These are phyloP conservation scores for Struthidea cinerea DNA, from an alignment of 2,113 vertebrate genomes.

Conservation along the genomic window DNA sequence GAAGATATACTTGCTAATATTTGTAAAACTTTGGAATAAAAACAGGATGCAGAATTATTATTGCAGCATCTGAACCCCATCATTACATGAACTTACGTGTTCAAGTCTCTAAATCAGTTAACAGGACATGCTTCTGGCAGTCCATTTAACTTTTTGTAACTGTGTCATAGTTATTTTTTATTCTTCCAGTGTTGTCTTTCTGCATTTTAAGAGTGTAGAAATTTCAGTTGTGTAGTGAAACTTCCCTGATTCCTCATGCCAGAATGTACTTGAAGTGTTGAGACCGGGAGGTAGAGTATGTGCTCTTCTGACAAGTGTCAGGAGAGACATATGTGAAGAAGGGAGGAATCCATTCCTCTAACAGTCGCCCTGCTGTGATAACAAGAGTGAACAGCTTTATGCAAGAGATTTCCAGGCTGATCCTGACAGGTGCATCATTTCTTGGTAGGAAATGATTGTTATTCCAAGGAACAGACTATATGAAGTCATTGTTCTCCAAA, in stretches of 20 bases:
- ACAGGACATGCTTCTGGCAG: not conserved
- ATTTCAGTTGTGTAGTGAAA: not conserved
- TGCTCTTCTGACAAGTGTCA: constrained; percentile 21
- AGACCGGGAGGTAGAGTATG: not conserved
- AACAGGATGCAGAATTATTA: not conserved
- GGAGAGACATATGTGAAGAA: not conserved
- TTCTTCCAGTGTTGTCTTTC: not conserved
- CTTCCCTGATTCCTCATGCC: not conserved
- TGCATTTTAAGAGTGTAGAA: not conserved
- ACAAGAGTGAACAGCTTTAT: constrained; percentile 41
- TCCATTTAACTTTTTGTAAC: not conserved
- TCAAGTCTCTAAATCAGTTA: not conserved
- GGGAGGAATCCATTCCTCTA: not conserved
- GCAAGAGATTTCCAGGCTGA: constrained; percentile 10
- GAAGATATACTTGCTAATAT: not conserved
- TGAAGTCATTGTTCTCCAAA: not conserved
- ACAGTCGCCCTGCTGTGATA: constrained; percentile 43
- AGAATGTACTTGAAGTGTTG: not conserved
- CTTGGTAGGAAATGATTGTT: not conserved
- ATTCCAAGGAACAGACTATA: not conserved
- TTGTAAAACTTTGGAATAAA: not conserved
- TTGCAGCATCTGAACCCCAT: not conserved
- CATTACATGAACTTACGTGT: not conserved
- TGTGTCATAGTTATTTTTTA: not conserved
- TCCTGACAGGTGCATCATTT: constrained; percentile 37